Base-by-base conservation (phyloP, 2,888 invertebrate genomes). In the Clunio marinus region DNA sequence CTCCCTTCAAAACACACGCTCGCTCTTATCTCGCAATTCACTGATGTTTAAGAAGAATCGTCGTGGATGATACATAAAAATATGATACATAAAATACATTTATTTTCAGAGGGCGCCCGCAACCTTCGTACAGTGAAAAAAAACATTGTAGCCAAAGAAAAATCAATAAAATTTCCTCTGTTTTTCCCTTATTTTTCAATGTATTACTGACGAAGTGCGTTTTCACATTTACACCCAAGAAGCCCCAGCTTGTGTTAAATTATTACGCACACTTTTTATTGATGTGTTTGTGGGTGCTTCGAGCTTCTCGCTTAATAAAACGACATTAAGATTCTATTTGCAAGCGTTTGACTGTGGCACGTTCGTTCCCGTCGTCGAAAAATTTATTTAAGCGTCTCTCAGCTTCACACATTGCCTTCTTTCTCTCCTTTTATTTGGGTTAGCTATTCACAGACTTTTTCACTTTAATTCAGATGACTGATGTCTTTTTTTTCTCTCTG, bases 141-240 rank as follows among this genome's bases (percentile, higher is more conserved):
- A 32, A 32, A 32, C 17, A 55, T 22, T 55, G 22, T 55, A 55
- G 55, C 25, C 55, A 55, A 20, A 55, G 22, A 17, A 58, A 60
- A 60, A 60, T 60, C 60, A 37, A n/a, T 25, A 32, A 7, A 60
- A 24, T 37, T 13, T 60, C 35, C 22, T 60, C n/a, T 37, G 3
- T 58, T 62, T 24, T 35, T 24, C 13, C 22, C 20, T 32, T 32
- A n/a, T n/a, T n/a, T n/a, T n/a, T n/a, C n/a, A n/a, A n/a, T n/a
- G n/a, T n/a, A n/a, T n/a, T n/a, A n/a, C n/a, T n/a, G n/a, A n/a
- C n/a, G n/a, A 15, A 17, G 17, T 35, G 8, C 59, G 17, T 59
- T 57, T 57, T 27, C 62, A 62, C 63, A 63, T 63, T 63, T 46
- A 46, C 63, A 46, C 46, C 27, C 17, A 45, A 27, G 59, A n/a